These are phyloP conservation scores for Florisuga fusca DNA, from an alignment of 2,797 vertebrate species.

Conservation along the genomic window DNA sequence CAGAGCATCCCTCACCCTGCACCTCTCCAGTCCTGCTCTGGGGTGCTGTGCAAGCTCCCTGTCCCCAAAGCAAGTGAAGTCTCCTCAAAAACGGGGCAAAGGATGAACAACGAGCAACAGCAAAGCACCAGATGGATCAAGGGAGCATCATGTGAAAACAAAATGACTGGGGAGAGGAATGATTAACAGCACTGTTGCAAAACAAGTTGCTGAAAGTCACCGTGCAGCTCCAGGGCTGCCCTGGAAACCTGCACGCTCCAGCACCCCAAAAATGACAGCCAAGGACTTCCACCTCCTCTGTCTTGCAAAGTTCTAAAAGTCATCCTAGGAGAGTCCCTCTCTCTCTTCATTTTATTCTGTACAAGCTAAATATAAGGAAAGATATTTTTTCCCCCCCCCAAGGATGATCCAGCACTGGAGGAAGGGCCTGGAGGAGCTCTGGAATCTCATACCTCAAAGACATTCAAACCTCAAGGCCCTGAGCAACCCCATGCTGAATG, in stretches of 20 bases:
- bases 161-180: background rate
- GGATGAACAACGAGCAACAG: background rate
- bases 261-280: background rate
- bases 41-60: rapidly evolving
- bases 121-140: background rate
- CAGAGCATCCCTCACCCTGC: no score
- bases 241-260: background rate
- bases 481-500: rapidly evolving
- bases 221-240: background rate
- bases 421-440: background rate
- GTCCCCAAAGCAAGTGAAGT: background rate
- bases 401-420: background rate
- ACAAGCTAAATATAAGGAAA: background rate
- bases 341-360: background rate
- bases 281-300: background rate
- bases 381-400: rapidly evolving
- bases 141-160: background rate
- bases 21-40: no score
- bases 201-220: background rate
- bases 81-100: background rate
- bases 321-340: background rate
- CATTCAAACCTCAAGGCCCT: background rate
- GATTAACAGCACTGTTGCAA: background rate
- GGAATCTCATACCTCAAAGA: background rate
- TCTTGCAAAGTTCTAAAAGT: background rate